A percentile compares a stretch with the other conserved stretches of the same genome.
phyloP scores from a whole-genome alignment of 2,888 invertebrate species.

The Polydrusus pterygomalis region DNA sequence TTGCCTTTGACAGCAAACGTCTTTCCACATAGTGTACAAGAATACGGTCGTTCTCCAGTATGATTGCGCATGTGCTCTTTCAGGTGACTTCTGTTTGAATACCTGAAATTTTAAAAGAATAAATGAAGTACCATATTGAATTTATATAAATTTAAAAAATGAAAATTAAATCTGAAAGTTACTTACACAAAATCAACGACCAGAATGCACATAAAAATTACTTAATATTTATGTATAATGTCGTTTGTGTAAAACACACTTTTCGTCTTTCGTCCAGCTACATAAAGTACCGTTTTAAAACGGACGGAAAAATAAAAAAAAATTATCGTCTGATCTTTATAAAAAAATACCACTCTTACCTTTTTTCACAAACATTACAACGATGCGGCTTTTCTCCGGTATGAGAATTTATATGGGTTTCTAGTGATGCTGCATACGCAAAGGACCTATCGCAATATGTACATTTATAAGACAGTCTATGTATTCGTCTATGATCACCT shows the following conservation, averaged over 20 bases:
- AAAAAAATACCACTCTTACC: slow-evolving; percentile 9
- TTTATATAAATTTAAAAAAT: no score
- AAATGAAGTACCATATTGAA: no score
- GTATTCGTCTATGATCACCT: slow-evolving; percentile 30
- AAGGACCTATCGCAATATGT: slow-evolving; percentile 26
- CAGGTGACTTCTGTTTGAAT: slow-evolving; percentile 34
- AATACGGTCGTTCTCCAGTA: slow-evolving; percentile 28
- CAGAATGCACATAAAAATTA: no score
- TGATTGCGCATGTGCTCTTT: slow-evolving; percentile 34
- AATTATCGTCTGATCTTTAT: no score
- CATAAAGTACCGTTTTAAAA: no score
- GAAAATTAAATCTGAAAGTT: no score
- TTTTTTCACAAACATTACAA: slow-evolving; percentile 33
- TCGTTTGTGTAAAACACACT: no score
- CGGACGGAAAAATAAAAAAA: no score
- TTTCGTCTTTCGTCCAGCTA: no score
- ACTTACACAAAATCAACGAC: no score
- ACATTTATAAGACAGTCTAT: slow-evolving; percentile 28
- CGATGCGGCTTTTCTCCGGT: slow-evolving; percentile 29
- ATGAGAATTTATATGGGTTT: slow-evolving; percentile 35
- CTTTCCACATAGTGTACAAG: slow-evolving; percentile 27
- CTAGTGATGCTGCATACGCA: slow-evolving; percentile 15
- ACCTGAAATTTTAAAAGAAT: slow-evolving; percentile 6
- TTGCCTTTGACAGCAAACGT: slow-evolving; percentile 29
- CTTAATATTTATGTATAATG: no score